These are phyloP conservation scores for Eugnorisma glareosa DNA, from an alignment of 2,888 invertebrate genomes.

Conservation along the genomic window DNA sequence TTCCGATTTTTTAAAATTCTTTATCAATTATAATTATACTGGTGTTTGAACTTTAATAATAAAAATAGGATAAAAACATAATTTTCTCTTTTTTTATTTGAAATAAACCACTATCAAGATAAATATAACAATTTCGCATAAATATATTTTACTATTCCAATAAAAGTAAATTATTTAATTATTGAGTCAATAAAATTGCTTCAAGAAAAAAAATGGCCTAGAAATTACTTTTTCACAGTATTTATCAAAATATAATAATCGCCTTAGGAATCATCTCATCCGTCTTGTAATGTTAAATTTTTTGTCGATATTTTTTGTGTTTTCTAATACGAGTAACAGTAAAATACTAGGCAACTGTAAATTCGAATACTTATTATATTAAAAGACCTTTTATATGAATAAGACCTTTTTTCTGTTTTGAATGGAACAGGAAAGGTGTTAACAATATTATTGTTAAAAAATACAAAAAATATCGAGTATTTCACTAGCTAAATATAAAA, in stretches of 20 bases:
- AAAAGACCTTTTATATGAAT: not conserved
- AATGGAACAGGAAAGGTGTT: too few relatives aligned
- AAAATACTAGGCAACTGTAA: not conserved
- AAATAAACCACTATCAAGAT: not conserved
- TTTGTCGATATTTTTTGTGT: conserved; percentile 53
- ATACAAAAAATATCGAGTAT: conserved; percentile 52
- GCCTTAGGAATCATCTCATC: conserved; percentile 78
- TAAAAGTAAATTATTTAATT: conserved; percentile 11
- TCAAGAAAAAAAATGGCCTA: conserved; percentile 67
- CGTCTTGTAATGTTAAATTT: conserved; percentile 74
- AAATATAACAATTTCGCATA: conserved; percentile 16
- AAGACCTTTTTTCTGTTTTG: not conserved
- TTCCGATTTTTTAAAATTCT: too few relatives aligned
- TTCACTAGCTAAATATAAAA: conserved; percentile 62
- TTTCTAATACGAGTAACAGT: not conserved
- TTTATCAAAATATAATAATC: conserved; percentile 64
- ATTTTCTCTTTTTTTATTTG: not conserved
- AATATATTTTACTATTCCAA: not conserved
- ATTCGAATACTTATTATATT: not conserved
- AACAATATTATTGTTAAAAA: too few relatives aligned
- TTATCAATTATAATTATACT: too few relatives aligned
- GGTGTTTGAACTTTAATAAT: not conserved
- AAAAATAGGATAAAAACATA: not conserved
- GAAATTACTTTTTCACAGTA: conserved; percentile 61
- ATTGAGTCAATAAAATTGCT: conserved; percentile 51